phyloP scores from a whole-genome alignment of 2,888 invertebrate species.

The Steinernema hermaphroditum region DNA sequence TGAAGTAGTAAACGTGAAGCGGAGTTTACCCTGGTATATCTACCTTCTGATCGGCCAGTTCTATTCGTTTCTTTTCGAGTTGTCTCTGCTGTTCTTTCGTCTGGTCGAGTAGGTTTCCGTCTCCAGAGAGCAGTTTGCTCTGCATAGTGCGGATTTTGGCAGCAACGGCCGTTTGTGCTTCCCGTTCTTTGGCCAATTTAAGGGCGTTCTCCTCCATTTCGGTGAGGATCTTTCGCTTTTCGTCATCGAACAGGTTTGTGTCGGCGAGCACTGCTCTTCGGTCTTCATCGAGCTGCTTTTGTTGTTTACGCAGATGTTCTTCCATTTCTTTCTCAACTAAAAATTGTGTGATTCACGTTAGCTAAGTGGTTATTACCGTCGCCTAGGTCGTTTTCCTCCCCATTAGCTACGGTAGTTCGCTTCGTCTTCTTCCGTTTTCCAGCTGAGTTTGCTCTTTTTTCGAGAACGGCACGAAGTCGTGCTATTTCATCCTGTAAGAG shows the following conservation, averaged over 20 bases:
- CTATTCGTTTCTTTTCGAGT: slow-evolving; percentile 80
- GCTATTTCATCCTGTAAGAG: slow-evolving; percentile 72
- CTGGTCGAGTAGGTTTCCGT: slow-evolving; percentile 87
- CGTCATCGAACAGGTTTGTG: slow-evolving; percentile 67
- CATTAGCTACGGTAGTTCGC: slow-evolving; percentile 12
- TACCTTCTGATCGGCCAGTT: slow-evolving; percentile 85
- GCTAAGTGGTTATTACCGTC: neutral
- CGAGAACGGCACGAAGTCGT: slow-evolving; percentile 47
- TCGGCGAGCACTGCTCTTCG: slow-evolving; percentile 68
- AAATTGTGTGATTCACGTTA: neutral
- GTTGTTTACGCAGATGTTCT: slow-evolving; percentile 67
- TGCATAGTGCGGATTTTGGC: slow-evolving; percentile 75
- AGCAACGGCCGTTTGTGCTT: slow-evolving; percentile 53
- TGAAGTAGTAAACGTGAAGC: slow-evolving; percentile 50
- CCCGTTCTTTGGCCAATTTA: slow-evolving; percentile 69
- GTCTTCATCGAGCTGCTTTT: slow-evolving; percentile 68
- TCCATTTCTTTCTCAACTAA: slow-evolving; percentile 63
- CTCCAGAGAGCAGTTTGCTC: slow-evolving; percentile 81
- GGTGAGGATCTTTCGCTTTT: slow-evolving; percentile 71
- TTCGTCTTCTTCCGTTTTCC: slow-evolving; percentile 33
- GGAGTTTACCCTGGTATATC: too few relatives aligned
- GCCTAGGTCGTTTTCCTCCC: slow-evolving; percentile 13
- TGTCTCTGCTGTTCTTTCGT: slow-evolving; percentile 90
- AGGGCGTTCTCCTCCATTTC: slow-evolving; percentile 76
- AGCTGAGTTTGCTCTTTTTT: slow-evolving; percentile 39